Base-by-base conservation (phyloP, 2,888 invertebrate genomes). In the Omphaloscelis lunosa region DNA sequence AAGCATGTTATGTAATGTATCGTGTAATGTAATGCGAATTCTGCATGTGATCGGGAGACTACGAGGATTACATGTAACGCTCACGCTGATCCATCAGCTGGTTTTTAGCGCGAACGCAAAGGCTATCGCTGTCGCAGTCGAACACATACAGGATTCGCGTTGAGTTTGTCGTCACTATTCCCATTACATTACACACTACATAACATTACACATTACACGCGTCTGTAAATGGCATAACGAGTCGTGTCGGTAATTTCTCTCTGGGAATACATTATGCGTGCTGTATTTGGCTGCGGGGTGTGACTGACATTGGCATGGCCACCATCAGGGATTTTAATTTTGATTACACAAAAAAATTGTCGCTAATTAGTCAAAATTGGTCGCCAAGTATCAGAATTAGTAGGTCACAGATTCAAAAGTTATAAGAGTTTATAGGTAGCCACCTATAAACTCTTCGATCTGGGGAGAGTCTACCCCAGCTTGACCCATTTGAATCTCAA, bases 171-270 rank as follows among this genome's bases (percentile, higher is more conserved):
- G 11, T 23, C 53, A 53, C 53, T 53, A 53, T 53, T 53, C 53
- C 1, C 23, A 53, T 53, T 23, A 53, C 23, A 53, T 53, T 53
- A 53, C 23, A 53, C 6, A 6, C 17, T 48, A 48, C 20, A 48
- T 17, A 7, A 7, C 20, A 51, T 48, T 48, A 20, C 48, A 48
- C 20, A 51, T 51, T 53, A 53, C 51, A 51, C 7, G 48, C 23
- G 53, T 53, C 53, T 53, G 11, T 53, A 53, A 9, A 53, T 23
- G 53, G 3, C 53, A 23, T 53, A 74, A 78, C 88, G 75, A 86
- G 80, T 75, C 56, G 53, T 56, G 56, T 48, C 62, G 56, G 53
- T 77, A 58, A 82, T 82, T 82, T 82, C 73, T 83, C 56, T 34
- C 58, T 48, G 15, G 7, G 3, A 51, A 34, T 70, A 70, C 51